Evolutionary conservation across 2,888 invertebrate species (phyloP).

Genomic region (Hymenopus coronatus): DNA sequence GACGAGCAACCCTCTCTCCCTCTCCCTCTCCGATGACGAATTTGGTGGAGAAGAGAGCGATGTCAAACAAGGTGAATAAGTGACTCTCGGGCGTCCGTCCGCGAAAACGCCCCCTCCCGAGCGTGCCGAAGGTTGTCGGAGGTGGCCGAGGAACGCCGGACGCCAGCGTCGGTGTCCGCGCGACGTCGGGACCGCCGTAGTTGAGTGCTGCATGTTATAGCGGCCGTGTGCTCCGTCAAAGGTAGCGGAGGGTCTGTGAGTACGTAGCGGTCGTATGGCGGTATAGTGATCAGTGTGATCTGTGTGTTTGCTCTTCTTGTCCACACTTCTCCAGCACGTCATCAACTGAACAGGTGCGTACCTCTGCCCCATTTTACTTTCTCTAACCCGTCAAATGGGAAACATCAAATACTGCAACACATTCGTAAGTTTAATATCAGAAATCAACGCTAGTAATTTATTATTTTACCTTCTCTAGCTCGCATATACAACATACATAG

Average conservation of each 20-base stretch:
- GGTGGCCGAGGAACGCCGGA: neutral
- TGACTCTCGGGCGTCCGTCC: neutral
- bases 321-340: neutral
- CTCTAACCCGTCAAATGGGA: too few species aligned
- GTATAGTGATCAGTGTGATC: neutral
- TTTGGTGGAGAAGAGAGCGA: constrained; percentile 3
- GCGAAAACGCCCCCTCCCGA: neutral
- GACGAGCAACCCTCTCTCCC: neutral
- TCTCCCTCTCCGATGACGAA: neutral
- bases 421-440: too few species aligned
- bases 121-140: neutral
- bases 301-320: neutral
- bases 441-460: too few species aligned
- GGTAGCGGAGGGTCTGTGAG: neutral
- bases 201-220: neutral
- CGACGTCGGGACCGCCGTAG: neutral
- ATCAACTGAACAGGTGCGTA: neutral
- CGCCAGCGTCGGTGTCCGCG: neutral
- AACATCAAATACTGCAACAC: too few species aligned
- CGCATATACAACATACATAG: too few species aligned
- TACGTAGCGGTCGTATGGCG: neutral
- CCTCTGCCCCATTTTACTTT: too few species aligned
- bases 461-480: too few species aligned
- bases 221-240: neutral
- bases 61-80: constrained; percentile 14